phyloP scores from a whole-genome alignment of 2,888 invertebrate genomes.

The Oxystoma pomonae region DNA sequence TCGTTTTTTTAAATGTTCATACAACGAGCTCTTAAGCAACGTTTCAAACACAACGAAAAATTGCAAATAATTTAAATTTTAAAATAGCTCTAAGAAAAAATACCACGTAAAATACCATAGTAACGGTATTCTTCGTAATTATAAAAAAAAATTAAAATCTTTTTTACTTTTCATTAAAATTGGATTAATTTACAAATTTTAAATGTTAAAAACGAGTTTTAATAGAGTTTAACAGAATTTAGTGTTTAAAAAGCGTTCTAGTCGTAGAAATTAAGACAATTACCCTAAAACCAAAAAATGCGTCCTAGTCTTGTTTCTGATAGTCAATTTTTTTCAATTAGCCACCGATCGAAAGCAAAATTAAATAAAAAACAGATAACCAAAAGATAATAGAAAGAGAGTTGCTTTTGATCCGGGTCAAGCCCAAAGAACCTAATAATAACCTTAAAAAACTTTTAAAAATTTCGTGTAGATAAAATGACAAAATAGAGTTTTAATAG shows the following conservation, averaged over 20 bases:
- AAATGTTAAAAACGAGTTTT: background rate
- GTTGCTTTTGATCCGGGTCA: background rate
- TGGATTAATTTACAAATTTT: background rate
- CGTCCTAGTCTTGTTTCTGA: slow-evolving; percentile 44
- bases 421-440: too few relatives aligned
- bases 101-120: background rate
- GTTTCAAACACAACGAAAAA: slow-evolving; percentile 49
- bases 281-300: slow-evolving; percentile 12
- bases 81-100: background rate
- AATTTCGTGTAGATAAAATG: slow-evolving; percentile 4
- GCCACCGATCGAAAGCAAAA: background rate
- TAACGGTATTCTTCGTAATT: background rate
- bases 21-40: slow-evolving; percentile 38
- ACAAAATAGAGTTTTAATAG: slow-evolving; percentile 24
- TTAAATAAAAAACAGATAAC: background rate
- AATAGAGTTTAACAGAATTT: background rate
- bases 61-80: slow-evolving; percentile 2
- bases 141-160: background rate
- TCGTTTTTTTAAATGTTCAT: slow-evolving; percentile 33
- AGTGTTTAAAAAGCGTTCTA: background rate
- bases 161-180: too few relatives aligned
- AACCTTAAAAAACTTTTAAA: slow-evolving; percentile 12
- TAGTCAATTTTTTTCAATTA: slow-evolving; percentile 42
- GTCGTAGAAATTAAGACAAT: background rate
- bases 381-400: background rate